Percentiles rank a stretch among this genome's conserved stretches.
phyloP scores from a whole-genome alignment of 2,113 vertebrate species.

The Brachirus orientalis region DNA sequence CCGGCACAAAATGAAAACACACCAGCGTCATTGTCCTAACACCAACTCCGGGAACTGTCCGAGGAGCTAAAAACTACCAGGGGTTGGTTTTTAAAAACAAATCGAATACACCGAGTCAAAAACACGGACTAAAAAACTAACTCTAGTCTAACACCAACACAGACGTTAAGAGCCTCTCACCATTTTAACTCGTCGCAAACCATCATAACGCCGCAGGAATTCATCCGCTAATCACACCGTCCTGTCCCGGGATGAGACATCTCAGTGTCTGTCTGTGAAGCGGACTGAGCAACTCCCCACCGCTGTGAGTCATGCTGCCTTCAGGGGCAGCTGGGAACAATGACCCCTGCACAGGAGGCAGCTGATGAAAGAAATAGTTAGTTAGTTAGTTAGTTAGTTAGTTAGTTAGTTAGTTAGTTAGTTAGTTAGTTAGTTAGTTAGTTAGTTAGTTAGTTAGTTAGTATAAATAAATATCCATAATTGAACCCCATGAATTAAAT shows the following conservation, averaged over 20 bases:
- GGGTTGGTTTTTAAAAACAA: not conserved
- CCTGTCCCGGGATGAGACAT: constrained; percentile 16
- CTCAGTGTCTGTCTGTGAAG: not conserved
- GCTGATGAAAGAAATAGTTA: not conserved
- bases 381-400: too few relatives aligned
- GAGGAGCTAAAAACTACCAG: constrained; percentile 9
- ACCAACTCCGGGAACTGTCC: constrained; percentile 3
- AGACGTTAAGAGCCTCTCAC: constrained; percentile 41
- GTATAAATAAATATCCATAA: too few relatives aligned
- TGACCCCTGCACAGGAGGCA: accelerated
- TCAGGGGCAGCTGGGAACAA: constrained; percentile 8
- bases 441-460: too few relatives aligned
- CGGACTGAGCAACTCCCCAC: too few relatives aligned
- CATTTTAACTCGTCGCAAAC: constrained; percentile 30
- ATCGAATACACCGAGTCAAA: not conserved
- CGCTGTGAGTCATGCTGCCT: constrained; percentile 42
- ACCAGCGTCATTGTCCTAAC: constrained; percentile 47
- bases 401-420: too few relatives aligned
- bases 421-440: too few relatives aligned
- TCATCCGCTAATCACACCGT: constrained; percentile 36
- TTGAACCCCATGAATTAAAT: too few relatives aligned
- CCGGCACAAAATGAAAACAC: constrained; percentile 46
- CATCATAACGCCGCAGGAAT: constrained; percentile 37
- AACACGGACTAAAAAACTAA: constrained; percentile 22
- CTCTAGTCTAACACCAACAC: constrained; percentile 47